phyloP scores from a whole-genome alignment of 1,140 invertebrate species.

The Mamestra configurata region DNA sequence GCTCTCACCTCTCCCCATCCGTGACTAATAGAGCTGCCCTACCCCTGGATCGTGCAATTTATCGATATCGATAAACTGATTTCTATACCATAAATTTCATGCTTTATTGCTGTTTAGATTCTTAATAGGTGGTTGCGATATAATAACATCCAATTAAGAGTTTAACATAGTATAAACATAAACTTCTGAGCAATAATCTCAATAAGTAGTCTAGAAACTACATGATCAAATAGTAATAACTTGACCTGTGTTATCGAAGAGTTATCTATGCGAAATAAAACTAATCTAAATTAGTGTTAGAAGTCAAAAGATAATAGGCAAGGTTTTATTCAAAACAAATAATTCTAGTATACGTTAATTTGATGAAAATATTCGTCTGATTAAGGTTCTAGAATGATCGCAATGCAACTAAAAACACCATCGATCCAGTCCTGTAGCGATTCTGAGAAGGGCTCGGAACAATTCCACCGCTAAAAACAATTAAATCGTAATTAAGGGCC shows the following conservation, averaged over 20 bases:
- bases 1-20: not conserved
- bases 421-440: conserved; percentile 59
- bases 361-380: conserved; percentile 28
- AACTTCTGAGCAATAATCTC: conserved; percentile 1
- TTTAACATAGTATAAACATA: conserved; percentile 28
- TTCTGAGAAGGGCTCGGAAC: conserved; percentile 76
- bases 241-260: conserved; percentile 11
- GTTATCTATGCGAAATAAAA: conserved; percentile 23
- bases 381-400: conserved; percentile 70
- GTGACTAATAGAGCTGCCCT: conserved; percentile 6
- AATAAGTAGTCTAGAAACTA: conserved; percentile 1
- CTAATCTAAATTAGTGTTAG: conserved; percentile 28
- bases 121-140: conserved; percentile 24
- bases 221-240: conserved; percentile 18
- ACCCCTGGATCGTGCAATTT: not conserved
- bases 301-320: not conserved
- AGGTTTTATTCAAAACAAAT: conserved; percentile 7
- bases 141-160: conserved; percentile 20
- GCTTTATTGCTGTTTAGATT: conserved; percentile 14
- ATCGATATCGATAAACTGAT: conserved; percentile 28
- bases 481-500: conserved; percentile 86
- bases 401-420: conserved; percentile 67
- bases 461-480: conserved; percentile 83
- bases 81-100: not conserved
- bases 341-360: conserved; percentile 32